Base-by-base conservation (phyloP, 2,888 invertebrate genomes). In the Acleris literana region DNA sequence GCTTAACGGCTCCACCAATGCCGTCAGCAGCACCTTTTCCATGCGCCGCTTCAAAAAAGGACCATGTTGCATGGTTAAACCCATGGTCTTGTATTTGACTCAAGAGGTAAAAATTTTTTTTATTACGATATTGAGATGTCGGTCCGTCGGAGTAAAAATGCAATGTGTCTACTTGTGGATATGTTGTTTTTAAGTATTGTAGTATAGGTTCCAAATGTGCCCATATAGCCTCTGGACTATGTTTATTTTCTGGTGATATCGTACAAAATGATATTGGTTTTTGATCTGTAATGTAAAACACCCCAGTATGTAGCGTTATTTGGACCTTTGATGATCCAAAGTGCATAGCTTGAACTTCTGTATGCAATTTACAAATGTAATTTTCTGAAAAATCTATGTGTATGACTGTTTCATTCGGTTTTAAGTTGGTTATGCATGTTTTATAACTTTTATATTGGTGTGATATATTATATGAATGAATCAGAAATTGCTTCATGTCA, bases 21-120 rank as follows among this genome's bases (percentile, higher is more conserved):
- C 74, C 76, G 68, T 74, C 76, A 17, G 74, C 72, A 9, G 72
- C 71, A 5, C 72, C 72, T 64, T 74, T 74, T n/a, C 74, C 73
- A 25, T 74, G 70, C 1, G 70, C 58, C n/a, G 72, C 61, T 66
- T 74, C 74, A 22, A 64, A 71, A 52, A 72, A 74, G 44, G 63
- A 66, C 71, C 74, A 73, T 9, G 72, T 72, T n/a, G 56, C 52
- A 20, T 64, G 20, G 3, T 43, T 20, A 43, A 73, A 71, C 17
- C 70, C 70, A 11, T 66, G 16, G 56, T 71, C 66, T 57, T 69
- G 20, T 9, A 63, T 69, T 60, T 68, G 63, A 5, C 56, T 44
- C n/a, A 76, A 67, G 16, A 69, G 54, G 57, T 63, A 72, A 66
- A 68, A 68, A 63, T 63, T 68, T 51, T 69, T 68, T 49, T 71